A percentile compares a stretch with the other conserved stretches of the same genome.
These are phyloP conservation scores for Microctonus brassicae DNA, from an alignment of 2,888 invertebrate species.

Conservation along the genomic window DNA sequence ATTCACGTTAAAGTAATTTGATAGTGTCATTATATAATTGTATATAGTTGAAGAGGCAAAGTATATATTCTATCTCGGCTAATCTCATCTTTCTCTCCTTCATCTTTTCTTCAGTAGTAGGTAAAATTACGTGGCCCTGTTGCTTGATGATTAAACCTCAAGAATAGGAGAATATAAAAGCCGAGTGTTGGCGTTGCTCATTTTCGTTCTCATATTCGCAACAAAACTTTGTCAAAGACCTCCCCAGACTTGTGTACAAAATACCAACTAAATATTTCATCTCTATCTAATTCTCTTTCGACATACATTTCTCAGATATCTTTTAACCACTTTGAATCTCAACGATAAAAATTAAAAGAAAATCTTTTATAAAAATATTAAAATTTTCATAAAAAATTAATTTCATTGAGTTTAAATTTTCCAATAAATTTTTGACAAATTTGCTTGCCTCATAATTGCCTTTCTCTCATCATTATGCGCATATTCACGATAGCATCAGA, in stretches of 20 bases:
- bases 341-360: too few species aligned
- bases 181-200: constrained; percentile 39
- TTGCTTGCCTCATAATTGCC: neutral
- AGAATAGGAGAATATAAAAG: constrained; percentile 56
- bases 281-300: neutral
- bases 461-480: constrained; percentile 3
- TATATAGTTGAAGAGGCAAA: constrained; percentile 20
- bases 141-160: constrained; percentile 63
- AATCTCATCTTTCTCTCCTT: neutral
- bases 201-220: constrained; percentile 33
- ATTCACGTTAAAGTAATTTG: too few species aligned
- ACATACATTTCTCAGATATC: neutral
- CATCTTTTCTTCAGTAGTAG: neutral
- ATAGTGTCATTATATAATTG: neutral
- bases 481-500: neutral
- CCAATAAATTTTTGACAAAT: neutral
- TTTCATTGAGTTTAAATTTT: too few species aligned
- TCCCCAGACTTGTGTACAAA: constrained; percentile 12
- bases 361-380: too few species aligned
- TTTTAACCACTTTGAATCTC: too few species aligned
- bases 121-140: constrained; percentile 48
- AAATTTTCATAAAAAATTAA: too few species aligned
- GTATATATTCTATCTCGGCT: constrained; percentile 27
- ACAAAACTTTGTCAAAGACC: constrained; percentile 27
- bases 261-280: constrained; percentile 22